Evolutionary conservation across 2,888 invertebrate species (phyloP).

Genomic region (Lepidocyrtinus sp.): DNA sequence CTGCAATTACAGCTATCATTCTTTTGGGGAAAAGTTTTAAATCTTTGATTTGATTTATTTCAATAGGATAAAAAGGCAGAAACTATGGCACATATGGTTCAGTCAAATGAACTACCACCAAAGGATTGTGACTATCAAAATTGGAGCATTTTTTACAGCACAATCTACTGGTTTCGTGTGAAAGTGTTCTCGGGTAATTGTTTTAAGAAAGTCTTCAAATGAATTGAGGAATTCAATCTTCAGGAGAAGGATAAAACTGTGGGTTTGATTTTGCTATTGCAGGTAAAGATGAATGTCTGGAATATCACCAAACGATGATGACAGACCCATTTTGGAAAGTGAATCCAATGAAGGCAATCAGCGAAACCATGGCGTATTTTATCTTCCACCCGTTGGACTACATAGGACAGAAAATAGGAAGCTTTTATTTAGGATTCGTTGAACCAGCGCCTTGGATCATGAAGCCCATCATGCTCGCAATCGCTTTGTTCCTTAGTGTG

Average conservation of each 20-base stretch:
- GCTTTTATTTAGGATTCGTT: conserved; percentile 59
- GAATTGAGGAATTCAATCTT: too few relatives aligned
- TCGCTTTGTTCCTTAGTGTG: conserved; percentile 56
- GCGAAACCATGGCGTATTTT: conserved; percentile 54
- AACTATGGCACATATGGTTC: conserved; percentile 58
- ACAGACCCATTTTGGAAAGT: conserved; percentile 67
- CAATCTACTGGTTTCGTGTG: conserved; percentile 57
- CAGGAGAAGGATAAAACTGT: too few relatives aligned
- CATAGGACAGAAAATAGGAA: conserved; percentile 61
- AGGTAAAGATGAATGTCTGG: conserved; percentile 65
- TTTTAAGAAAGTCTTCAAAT: too few relatives aligned
- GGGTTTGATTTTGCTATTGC: conserved; percentile 11
- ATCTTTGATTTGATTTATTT: background rate
- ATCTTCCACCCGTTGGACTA: conserved; percentile 63
- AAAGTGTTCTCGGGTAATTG: too few relatives aligned
- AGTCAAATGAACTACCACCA: conserved; percentile 55
- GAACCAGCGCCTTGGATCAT: conserved; percentile 58
- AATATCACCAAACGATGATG: conserved; percentile 61
- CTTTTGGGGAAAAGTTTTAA: background rate
- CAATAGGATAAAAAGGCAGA: conserved; percentile 59
- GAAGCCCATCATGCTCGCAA: conserved; percentile 60
- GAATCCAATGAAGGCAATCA: conserved; percentile 65
- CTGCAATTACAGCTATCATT: background rate
- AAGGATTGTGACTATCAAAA: conserved; percentile 66
- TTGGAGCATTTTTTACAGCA: conserved; percentile 38